Evolutionary conservation across 2,113 vertebrate genomes (phyloP).

Genomic region (Ovis aries): DNA sequence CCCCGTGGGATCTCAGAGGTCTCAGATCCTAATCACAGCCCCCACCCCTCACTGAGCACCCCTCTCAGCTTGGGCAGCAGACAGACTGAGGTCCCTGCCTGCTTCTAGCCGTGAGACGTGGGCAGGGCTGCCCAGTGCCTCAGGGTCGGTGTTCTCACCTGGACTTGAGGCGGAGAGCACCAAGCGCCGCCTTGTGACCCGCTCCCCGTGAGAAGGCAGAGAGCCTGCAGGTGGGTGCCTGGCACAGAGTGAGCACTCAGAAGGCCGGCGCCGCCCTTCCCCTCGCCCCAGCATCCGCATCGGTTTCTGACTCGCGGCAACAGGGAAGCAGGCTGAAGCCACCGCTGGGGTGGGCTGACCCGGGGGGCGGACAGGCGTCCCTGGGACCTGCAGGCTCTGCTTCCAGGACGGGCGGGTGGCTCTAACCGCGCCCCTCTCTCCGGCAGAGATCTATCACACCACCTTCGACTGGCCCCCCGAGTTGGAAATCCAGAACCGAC

Average conservation of each 20-base stretch:
- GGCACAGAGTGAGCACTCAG: accelerated
- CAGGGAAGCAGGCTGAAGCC: neutral
- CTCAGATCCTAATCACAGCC: neutral
- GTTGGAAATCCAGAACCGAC: slow-evolving; percentile 67
- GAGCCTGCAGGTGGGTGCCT: neutral
- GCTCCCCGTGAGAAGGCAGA: neutral
- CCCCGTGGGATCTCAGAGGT: neutral
- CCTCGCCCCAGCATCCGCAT: accelerated
- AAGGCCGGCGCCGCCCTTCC: neutral
- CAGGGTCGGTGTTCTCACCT: neutral
- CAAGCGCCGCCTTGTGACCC: accelerated
- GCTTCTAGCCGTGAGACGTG: neutral
- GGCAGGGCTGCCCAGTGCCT: neutral
- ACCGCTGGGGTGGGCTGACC: accelerated
- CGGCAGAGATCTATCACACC: slow-evolving; percentile 89
- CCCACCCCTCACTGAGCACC: neutral
- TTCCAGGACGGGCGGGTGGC: accelerated
- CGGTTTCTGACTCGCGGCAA: accelerated
- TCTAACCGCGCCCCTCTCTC: accelerated
- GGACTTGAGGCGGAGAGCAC: neutral
- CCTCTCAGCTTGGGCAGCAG: neutral
- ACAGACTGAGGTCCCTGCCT: neutral
- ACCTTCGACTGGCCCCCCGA: slow-evolving; percentile 85
- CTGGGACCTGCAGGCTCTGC: neutral
- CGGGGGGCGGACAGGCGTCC: accelerated